Conservation (phyloP, 2,113 vertebrate species). For the Bubo blakistoni region DNA sequence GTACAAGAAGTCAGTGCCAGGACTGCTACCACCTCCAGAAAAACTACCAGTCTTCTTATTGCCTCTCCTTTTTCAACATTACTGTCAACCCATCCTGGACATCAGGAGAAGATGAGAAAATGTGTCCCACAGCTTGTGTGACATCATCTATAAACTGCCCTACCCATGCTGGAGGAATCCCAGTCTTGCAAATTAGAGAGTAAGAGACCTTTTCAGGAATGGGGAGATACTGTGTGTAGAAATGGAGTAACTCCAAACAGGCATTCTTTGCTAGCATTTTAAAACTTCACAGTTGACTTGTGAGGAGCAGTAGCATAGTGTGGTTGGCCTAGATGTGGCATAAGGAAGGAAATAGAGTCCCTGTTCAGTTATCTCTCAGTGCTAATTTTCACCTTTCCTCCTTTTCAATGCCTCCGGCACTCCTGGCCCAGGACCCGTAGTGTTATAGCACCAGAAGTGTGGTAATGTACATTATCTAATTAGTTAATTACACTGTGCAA, state of each 20-base stretch:
- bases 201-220: background rate
- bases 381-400: background rate
- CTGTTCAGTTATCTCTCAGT: background rate
- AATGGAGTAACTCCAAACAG: background rate
- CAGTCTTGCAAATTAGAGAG: background rate
- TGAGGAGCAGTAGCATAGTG: background rate
- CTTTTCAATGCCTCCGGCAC: background rate
- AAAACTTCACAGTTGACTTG: background rate
- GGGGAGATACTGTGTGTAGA: background rate
- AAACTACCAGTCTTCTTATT: background rate
- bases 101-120: background rate
- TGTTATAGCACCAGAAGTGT: background rate
- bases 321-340: background rate
- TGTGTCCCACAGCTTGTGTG: background rate
- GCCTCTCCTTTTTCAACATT: background rate
- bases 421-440: background rate
- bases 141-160: background rate
- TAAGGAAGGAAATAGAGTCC: background rate
- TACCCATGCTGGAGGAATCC: background rate
- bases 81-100: background rate
- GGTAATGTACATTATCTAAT: background rate
- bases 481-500: background rate
- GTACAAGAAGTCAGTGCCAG: background rate
- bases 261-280: background rate
- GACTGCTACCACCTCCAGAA: background rate